Base-by-base conservation (phyloP, 2,797 vertebrate genomes). In the Neopelma chrysocephalum region DNA sequence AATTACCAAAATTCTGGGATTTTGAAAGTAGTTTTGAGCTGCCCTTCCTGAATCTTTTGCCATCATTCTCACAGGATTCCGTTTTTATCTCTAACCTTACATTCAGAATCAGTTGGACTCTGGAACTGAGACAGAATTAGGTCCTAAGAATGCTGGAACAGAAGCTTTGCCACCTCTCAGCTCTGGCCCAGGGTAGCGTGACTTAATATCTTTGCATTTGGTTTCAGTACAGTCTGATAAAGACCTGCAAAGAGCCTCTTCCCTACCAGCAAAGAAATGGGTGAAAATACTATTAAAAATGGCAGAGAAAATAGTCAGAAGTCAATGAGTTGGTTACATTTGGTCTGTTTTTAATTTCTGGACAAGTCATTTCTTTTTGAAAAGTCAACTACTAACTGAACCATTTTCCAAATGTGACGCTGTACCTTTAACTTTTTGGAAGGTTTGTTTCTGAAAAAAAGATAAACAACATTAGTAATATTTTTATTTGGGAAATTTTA, bases 401-500 rank as follows among this genome's bases (percentile, higher is more conserved):
- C n/a, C 21, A 2, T 88, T 91, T 93, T 57, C 71, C 57, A 73
- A 71, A 66, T 3, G 32, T 51, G 77, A 47, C 0, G 0, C 26
- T 65, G 72, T 75, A 71, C 84, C 65, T 86, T 76, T 69, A 45
- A 71, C 51, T 80, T 91, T 81, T 68, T 34, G 25, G 22, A 75
- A 73, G 34, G 27, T 75, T 64, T 87, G 8, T 70, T 86, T 72
- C 80, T 43, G 23, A 1, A 40, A 68, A 47, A 18, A 26, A 53
- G 23, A 19, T 9, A 69, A 65, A 8, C 12, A 82, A 17, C 11
- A 31, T 53, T 23, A 77, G 16, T 72, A 62, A 20, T 86, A 66
- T 75, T 85, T 94, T 90, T 82, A 73, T 93, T 58, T 15, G 15
- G 65, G 48, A 62, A 75, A 40, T 94, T 82, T 94, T 87, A 60